Conservation (phyloP, 2,113 vertebrate genomes). For the Gallinago jamesoni region DNA sequence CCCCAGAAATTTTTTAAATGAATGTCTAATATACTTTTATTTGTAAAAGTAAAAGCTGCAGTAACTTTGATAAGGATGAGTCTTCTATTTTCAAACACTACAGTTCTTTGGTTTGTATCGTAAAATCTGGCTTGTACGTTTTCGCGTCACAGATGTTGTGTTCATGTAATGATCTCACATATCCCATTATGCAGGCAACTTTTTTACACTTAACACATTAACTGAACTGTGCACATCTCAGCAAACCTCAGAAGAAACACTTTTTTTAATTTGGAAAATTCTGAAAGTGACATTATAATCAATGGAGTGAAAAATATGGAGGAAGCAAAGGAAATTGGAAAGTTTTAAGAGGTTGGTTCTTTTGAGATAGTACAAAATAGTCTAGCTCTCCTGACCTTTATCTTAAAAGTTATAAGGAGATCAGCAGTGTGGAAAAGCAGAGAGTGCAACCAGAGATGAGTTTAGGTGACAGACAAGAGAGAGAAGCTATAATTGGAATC, state of each 20-base stretch:
- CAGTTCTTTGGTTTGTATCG: not conserved
- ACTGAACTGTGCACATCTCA: not conserved
- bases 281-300: constrained; percentile 16
- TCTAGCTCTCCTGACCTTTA: not conserved
- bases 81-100: not conserved
- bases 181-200: not conserved
- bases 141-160: not conserved
- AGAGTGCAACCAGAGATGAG: not conserved
- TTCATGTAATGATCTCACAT: not conserved
- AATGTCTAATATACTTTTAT: not conserved
- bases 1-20: accelerated
- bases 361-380: not conserved
- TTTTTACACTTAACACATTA: not conserved
- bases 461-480: not conserved
- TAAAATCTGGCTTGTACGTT: not conserved
- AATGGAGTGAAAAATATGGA: constrained; percentile 25
- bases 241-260: constrained; percentile 1
- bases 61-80: not conserved
- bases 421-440: not conserved
- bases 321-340: not conserved
- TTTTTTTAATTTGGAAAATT: not conserved
- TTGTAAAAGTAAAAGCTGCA: not conserved
- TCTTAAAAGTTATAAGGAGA: not conserved
- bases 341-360: not conserved
- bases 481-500: not conserved